Evolutionary conservation across 2,888 invertebrate species (phyloP), one percentile per base, ranked within the genome.

Genomic region (Cataglyphis rosenhaueri): DNA sequence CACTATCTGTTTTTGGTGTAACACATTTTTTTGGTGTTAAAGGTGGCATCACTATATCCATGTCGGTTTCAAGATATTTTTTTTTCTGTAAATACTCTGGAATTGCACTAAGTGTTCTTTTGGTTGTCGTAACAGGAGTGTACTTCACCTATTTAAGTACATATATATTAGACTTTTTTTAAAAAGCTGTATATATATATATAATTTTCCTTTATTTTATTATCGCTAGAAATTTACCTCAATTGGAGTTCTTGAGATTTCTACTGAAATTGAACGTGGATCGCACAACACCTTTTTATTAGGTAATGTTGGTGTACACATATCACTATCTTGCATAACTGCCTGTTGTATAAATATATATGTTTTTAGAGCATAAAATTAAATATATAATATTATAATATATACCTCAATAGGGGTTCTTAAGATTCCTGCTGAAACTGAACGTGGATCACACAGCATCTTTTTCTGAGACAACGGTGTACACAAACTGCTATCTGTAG

Each of bases 51-150:
- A 91, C 85, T 32, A 81, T 68, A 84, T 94, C 94, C 29, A 94
- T 84, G 86, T 94, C 90, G 1, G 94, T 94, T 88, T 94, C 94
- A 59, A 94, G 88, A 81, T 92, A 94, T 44, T 87, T 87, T 81
- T 91, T 92, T 4, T n/a, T 79, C 71, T 91, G 91, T 9, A 93
- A 85, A 86, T 93, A 87, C 41, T 88, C 91, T 21, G 94, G 93
- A 61, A 94, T 86, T 5, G 93, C 92, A 73, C 87, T 92, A 38
- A 89, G 86, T 12, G 83, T 59, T 10, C 85, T 87, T 75, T 73
- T 87, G 1, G 65, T 55, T 9, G 70, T 32, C 12, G 62, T 81
- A 12, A 88, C 55, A 10, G 92, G 89, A 2, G 90, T 91, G 70
- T 18, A 44, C 29, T 75, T 68, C 1, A 92, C 82, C 92, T 92